These are phyloP conservation scores for Lepidurus couesii DNA, from an alignment of 1,140 invertebrate genomes.

Conservation along the genomic window DNA sequence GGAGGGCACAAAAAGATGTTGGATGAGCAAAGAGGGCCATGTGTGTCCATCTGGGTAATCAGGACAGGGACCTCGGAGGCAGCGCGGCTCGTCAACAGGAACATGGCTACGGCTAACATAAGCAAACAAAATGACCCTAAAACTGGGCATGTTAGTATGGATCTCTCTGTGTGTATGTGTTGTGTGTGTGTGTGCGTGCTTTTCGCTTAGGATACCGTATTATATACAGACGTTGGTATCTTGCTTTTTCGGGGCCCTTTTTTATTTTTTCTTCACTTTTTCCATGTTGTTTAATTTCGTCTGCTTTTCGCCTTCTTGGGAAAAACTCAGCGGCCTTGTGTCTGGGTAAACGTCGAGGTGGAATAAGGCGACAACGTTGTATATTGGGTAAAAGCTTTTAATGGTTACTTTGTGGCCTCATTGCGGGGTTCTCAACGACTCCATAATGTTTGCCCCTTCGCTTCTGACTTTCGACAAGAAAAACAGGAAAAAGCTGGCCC, in stretches of 20 bases:
- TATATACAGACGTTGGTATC: constrained; percentile 15
- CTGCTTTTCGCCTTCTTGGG: not conserved
- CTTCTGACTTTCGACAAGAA: not conserved
- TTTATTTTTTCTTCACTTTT: not conserved
- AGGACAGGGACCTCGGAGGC: not conserved
- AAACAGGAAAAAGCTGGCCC: not conserved
- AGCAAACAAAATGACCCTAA: constrained; percentile 22
- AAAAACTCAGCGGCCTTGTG: not conserved
- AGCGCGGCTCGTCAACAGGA: constrained; percentile 17
- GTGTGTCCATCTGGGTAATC: constrained; percentile 18
- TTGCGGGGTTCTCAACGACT: not conserved
- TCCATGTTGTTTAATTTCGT: not conserved
- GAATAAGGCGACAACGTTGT: constrained; percentile 3
- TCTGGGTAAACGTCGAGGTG: constrained; percentile 8
- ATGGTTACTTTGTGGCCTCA: constrained; percentile 4
- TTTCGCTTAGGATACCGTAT: constrained; percentile 7
- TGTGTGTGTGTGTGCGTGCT: not conserved
- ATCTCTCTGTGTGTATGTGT: not conserved
- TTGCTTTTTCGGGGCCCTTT: not conserved
- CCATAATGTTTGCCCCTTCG: not conserved
- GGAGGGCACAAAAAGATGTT: not conserved
- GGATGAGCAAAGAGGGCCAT: not conserved
- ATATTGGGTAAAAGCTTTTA: not conserved
- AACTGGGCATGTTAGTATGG: constrained; percentile 21
- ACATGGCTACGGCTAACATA: constrained; percentile 18